Evolutionary conservation across 2,113 vertebrate species (phyloP), one percentile per base, ranked within the genome.

Genomic region (Antechinus flavipes): DNA sequence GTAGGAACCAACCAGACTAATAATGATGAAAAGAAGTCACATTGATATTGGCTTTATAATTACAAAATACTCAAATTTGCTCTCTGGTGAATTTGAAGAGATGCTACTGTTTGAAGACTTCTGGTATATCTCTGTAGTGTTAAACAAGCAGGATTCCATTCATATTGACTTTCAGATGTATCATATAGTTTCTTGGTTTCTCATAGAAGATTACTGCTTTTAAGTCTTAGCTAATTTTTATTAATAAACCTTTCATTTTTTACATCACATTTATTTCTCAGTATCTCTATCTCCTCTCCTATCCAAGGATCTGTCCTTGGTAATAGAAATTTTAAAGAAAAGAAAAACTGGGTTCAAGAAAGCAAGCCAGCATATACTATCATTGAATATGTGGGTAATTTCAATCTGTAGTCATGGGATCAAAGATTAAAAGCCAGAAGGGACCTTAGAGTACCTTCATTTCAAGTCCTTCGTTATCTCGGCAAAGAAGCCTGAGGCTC

Each of bases 1-100:
- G 99, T 99, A 99, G 52, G 91, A 96, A 52, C 50, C 46, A 90
- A 30, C n/a, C 22, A 42, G 42, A 84, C 8, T 84, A 35, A 42
- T 84, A 42, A 25, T 91, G 76, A 91, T 61, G 50, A 53, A 56
- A 7, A 10, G 76, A 61, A 61, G 35, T 16, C 58, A n/a, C 54
- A 23, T 23, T 25, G 22, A 19, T 92, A 30, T 94, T 90, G 22
- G 12, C 91, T 3, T 30, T 19, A 12, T 91, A 93, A 47, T 49
- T 24, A 1, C 14, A 0, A 3, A 9, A 68, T 92, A 9, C 0
- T 30, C 42, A 53, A 22, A 89, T 30, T 84, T 22, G 30, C 26
- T 90, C 0, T 53, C 0, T 2, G 50, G 35, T 90, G 54, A 56
- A 3, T 93, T 42, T 84, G 68, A n/a, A n/a, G 47, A 14, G n/a